Evolutionary conservation across 1,140 invertebrate genomes (phyloP).

Genomic region (Drosophila arawakana): DNA sequence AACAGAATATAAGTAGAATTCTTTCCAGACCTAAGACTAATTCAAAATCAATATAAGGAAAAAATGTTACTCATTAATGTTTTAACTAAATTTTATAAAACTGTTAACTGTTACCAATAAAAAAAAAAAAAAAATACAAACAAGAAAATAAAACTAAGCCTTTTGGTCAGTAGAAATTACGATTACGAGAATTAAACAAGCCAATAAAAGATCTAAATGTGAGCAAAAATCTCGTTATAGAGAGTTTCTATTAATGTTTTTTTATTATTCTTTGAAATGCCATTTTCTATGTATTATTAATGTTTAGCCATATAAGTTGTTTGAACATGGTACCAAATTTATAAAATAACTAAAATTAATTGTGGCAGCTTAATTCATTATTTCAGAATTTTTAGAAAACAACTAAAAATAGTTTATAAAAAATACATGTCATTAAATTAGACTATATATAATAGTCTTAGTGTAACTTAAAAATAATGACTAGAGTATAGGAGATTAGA

Average conservation of each 20-base stretch:
- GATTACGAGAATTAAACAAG: conserved; percentile 25
- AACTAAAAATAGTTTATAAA: conserved; percentile 31
- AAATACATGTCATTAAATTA: conserved; percentile 75
- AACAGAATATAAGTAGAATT: neutral
- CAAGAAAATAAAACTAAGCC: conserved; percentile 13
- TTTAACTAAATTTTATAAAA: conserved; percentile 62
- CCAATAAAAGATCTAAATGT: conserved; percentile 45
- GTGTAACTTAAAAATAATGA: conserved; percentile 41
- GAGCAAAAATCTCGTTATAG: conserved; percentile 74
- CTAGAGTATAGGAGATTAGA: neutral
- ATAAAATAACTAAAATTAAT: conserved; percentile 25
- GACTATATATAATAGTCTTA: conserved; percentile 47
- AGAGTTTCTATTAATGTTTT: conserved; percentile 53
- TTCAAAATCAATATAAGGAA: conserved; percentile 25
- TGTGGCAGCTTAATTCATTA: conserved; percentile 31
- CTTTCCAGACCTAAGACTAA: conserved; percentile 51
- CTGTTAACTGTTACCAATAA: conserved; percentile 67
- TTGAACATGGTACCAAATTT: conserved; percentile 46
- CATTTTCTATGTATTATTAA: conserved; percentile 18
- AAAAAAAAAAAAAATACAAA: conserved; percentile 16
- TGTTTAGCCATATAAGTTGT: conserved; percentile 23
- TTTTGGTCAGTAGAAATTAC: conserved; percentile 37
- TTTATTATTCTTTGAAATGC: conserved; percentile 17
- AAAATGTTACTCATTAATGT: conserved; percentile 51
- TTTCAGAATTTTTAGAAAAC: conserved; percentile 35